Base-by-base conservation (phyloP, 2,888 invertebrate species). In the Nesidiocoris tenuis region DNA sequence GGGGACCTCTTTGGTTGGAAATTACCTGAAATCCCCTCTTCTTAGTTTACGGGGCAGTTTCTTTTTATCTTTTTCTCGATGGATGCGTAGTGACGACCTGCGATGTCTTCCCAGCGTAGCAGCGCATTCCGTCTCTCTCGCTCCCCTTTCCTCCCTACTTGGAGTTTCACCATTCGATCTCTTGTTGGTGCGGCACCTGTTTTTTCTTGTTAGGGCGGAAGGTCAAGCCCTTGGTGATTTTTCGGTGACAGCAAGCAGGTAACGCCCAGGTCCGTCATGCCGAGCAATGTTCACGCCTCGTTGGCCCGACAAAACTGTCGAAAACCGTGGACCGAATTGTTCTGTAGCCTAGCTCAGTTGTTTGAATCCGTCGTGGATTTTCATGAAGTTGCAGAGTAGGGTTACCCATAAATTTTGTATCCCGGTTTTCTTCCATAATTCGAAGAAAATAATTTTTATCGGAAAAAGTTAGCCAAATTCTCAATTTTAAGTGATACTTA, bases 11-110 rank as follows among this genome's bases (percentile, higher is more conserved):
- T 39, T 39, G 39, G 39, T 39, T 39, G 39, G 24, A 72, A 72
- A 72, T 72, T 72, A 72, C 72, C 72, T 72, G 72, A 72, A 72
- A 61, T 63, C 63, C 22, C 39, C 63, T 61, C 54, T 63, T 39
- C 39, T 39, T 3, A 39, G 39, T 39, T 39, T 39, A 39, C 39
- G 39, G 39, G 39, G 39, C 39, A 39, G 39, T 39, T 39, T 39
- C 39, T 39, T 39, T 39, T 39, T 39, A 7, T 39, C 39, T 39
- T 39, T 39, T 39, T 12, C 39, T 39, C 39, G 39, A 39, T 12
- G 39, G 39, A 39, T 39, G 39, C 39, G 39, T 39, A 39, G 39
- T 12, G 39, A 39, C 39, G 39, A 12, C 39, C 39, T 3, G 39
- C 39, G 39, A 39, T 39, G 39, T 39, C 39, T 39, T 39, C 39